These are phyloP conservation scores for Astyanax mexicanus DNA, from an alignment of 2,797 vertebrate genomes.

Conservation along the genomic window DNA sequence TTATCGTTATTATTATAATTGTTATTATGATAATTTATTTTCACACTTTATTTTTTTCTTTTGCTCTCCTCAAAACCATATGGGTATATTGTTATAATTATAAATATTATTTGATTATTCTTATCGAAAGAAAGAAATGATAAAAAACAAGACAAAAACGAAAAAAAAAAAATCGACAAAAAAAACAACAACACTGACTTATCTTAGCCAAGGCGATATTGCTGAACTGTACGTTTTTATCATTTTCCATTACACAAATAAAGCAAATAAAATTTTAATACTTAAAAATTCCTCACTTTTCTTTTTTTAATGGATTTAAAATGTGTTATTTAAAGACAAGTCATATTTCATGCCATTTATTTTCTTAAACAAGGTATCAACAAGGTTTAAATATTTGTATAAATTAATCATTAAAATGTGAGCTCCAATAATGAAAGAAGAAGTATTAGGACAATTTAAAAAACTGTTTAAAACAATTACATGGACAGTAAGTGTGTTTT, in stretches of 20 bases:
- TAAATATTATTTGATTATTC: slow-evolving; percentile 82
- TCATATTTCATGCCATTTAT: too few species aligned
- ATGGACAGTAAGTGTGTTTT: too few species aligned
- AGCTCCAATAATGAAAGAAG: too few species aligned
- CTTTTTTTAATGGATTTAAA: slow-evolving; percentile 11
- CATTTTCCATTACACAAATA: slow-evolving; percentile 84
- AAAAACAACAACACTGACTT: slow-evolving; percentile 81
- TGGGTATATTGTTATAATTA: slow-evolving; percentile 77
- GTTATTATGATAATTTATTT: slow-evolving; percentile 90
- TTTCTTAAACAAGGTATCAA: too few species aligned
- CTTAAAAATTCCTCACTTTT: slow-evolving; percentile 63
- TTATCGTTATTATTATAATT: slow-evolving; percentile 85
- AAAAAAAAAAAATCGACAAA: slow-evolving; percentile 59
- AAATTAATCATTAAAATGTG: too few species aligned
- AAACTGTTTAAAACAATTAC: too few species aligned
- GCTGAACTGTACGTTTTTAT: slow-evolving; percentile 84
- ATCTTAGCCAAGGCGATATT: slow-evolving; percentile 79
- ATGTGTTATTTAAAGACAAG: neutral
- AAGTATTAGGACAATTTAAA: too few species aligned
- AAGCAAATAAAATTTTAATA: slow-evolving; percentile 85
- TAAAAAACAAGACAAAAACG: slow-evolving; percentile 65
- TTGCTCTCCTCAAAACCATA: slow-evolving; percentile 80
- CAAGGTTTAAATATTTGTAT: too few species aligned
- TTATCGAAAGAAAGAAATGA: slow-evolving; percentile 63
- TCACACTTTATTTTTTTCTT: slow-evolving; percentile 75